Evolutionary conservation across 1,140 invertebrate species (phyloP).

Genomic region (Mycetomoellerius zeteki): DNA sequence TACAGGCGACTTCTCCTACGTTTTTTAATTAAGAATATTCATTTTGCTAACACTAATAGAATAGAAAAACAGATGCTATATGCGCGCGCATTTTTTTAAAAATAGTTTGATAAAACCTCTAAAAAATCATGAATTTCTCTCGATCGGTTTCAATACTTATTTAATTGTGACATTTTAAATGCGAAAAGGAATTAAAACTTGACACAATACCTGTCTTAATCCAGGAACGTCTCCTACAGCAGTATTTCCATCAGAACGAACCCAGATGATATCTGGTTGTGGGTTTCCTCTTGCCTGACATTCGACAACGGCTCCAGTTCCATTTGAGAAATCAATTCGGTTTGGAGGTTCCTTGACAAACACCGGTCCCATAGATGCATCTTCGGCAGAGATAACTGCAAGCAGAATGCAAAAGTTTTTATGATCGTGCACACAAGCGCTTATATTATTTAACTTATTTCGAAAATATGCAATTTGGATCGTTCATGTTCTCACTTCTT

Average conservation of each 20-base stretch:
- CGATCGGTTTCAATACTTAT: neutral
- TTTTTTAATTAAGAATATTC: neutral
- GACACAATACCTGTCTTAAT: constrained; percentile 90
- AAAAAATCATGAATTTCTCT: neutral
- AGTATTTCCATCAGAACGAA: constrained; percentile 92
- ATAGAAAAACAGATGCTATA: neutral
- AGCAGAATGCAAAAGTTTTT: neutral
- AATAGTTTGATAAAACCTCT: neutral
- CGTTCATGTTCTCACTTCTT: too few species aligned
- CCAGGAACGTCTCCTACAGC: constrained; percentile 96
- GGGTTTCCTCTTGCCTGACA: constrained; percentile 97
- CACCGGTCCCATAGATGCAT: constrained; percentile 94
- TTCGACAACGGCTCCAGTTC: constrained; percentile 96
- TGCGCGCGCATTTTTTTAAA: neutral
- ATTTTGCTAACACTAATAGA: neutral
- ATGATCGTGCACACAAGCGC: neutral
- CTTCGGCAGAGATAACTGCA: constrained; percentile 87
- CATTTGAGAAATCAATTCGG: constrained; percentile 97
- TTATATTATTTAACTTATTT: neutral
- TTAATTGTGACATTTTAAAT: neutral
- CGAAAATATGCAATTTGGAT: neutral
- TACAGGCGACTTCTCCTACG: too few species aligned
- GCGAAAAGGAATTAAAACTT: neutral
- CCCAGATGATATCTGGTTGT: constrained; percentile 97
- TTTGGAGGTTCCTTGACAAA: constrained; percentile 97